phyloP scores from a whole-genome alignment of 1,140 invertebrate species.

The Pseudomyrmex gracilis region DNA sequence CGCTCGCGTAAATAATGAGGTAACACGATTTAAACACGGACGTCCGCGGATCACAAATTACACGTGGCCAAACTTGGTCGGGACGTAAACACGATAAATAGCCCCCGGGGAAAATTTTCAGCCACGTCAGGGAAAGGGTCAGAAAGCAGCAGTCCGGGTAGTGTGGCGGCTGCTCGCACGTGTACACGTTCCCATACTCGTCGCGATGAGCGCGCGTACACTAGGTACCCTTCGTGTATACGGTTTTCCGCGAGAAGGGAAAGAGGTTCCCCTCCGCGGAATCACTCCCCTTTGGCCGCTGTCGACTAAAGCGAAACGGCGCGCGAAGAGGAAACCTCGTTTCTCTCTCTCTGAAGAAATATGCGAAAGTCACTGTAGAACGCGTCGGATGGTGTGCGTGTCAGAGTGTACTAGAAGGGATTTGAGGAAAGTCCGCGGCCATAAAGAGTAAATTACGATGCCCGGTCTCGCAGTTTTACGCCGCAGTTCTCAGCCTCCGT shows the following conservation, averaged over 20 bases:
- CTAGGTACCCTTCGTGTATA: not conserved
- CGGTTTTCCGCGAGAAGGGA: too few species aligned
- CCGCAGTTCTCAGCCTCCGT: slow-evolving; percentile 31
- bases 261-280: too few species aligned
- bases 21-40: not conserved
- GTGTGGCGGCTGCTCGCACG: slow-evolving; percentile 6
- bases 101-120: slow-evolving; percentile 51
- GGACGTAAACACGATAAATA: slow-evolving; percentile 50
- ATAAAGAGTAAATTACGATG: slow-evolving; percentile 82
- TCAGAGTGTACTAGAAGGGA: slow-evolving; percentile 70
- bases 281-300: too few species aligned
- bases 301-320: too few species aligned
- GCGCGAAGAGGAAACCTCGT: too few species aligned
- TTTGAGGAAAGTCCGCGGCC: slow-evolving; percentile 76
- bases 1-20: not conserved
- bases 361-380: too few species aligned
- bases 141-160: slow-evolving; percentile 16
- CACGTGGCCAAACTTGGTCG: slow-evolving; percentile 22
- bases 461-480: slow-evolving; percentile 78
- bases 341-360: too few species aligned
- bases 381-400: not conserved
- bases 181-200: slow-evolving; percentile 33
- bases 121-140: slow-evolving; percentile 33
- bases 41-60: slow-evolving; percentile 27
- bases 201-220: slow-evolving; percentile 22